phyloP scores from a whole-genome alignment of 2,113 vertebrate genomes.

The Chionodraco myersi region DNA sequence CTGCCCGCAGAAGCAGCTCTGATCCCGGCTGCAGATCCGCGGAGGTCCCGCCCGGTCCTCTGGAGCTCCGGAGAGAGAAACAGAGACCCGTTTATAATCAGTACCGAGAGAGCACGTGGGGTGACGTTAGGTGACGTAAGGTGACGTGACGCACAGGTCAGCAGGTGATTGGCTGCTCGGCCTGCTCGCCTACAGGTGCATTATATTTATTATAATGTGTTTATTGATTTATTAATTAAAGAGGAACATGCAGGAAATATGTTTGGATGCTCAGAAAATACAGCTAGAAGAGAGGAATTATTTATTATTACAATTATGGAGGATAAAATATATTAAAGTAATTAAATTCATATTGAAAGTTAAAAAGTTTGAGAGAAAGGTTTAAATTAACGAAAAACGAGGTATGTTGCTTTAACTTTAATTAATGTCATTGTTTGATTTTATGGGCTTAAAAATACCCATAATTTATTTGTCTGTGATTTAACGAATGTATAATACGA shows the following conservation, averaged over 20 bases:
- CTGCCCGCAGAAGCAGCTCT: background rate
- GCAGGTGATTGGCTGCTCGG: conserved; percentile 62
- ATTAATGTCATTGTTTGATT: no score
- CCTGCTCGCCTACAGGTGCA: background rate
- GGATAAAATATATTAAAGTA: background rate
- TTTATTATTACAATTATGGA: no score
- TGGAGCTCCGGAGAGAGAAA: conserved; percentile 15
- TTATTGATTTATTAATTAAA: background rate
- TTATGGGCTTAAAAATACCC: no score
- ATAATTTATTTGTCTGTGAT: background rate
- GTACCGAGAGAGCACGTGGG: background rate
- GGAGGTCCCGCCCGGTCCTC: conserved; percentile 5
- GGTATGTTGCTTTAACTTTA: no score
- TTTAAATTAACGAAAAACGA: no score
- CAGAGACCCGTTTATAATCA: background rate
- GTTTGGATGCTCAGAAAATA: background rate
- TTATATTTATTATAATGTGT: background rate
- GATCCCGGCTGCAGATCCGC: background rate
- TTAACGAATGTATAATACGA: background rate
- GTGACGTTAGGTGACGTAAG: background rate
- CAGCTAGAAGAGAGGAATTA: background rate
- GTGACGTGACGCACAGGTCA: conserved; percentile 44
- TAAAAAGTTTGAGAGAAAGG: no score
- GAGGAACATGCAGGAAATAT: background rate
- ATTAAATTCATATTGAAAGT: background rate